Evolutionary conservation across 1,140 invertebrate genomes (phyloP).

Genomic region (Melitaea cinxia): DNA sequence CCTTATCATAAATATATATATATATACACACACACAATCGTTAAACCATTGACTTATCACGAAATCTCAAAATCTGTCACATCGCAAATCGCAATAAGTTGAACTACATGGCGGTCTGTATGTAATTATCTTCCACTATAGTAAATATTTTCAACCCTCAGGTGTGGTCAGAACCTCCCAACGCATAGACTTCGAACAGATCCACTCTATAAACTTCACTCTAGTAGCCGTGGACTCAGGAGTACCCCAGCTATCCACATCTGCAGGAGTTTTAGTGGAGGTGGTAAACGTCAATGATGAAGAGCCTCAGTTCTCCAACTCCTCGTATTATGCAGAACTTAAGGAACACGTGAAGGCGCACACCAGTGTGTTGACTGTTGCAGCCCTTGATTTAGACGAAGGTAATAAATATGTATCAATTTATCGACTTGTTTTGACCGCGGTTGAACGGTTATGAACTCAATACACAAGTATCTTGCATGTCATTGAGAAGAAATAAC

Average conservation of each 20-base stretch:
- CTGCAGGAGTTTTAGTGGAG: constrained; percentile 88
- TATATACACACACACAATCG: no score
- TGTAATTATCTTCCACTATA: no score
- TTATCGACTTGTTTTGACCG: no score
- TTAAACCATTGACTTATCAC: no score
- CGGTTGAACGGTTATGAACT: no score
- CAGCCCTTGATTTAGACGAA: constrained; percentile 88
- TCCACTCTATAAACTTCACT: constrained; percentile 89
- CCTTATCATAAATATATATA: no score
- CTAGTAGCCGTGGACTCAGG: constrained; percentile 92
- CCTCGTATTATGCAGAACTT: constrained; percentile 86
- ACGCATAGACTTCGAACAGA: constrained; percentile 92
- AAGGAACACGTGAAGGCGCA: constrained; percentile 88
- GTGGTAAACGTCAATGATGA: constrained; percentile 95
- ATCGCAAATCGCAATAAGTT: no score
- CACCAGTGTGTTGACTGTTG: constrained; percentile 86
- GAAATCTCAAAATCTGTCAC: no score
- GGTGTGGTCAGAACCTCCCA: constrained; percentile 91
- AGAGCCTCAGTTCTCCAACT: constrained; percentile 88
- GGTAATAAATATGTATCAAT: no score
- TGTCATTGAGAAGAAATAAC: no score
- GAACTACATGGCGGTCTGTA: no score
- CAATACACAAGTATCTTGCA: no score
- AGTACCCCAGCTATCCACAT: constrained; percentile 89
- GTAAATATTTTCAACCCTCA: constrained; percentile 42